Percentiles rank a stretch among this genome's conserved stretches.
These are phyloP conservation scores for Eilema caniola DNA, from an alignment of 2,888 invertebrate species.

Conservation along the genomic window DNA sequence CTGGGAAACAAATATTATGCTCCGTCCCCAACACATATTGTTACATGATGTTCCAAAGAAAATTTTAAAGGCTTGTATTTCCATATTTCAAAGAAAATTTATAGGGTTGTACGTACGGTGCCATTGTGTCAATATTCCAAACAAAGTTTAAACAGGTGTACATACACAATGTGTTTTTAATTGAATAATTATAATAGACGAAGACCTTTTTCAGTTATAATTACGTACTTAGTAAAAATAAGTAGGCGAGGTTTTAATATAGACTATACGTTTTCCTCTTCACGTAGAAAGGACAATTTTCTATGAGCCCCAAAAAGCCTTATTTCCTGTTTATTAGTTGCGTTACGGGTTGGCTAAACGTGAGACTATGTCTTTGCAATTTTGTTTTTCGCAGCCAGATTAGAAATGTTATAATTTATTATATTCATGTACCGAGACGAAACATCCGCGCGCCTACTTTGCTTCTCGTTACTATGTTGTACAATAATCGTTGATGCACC, in stretches of 20 bases:
- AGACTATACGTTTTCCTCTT: no score
- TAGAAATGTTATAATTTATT: background rate
- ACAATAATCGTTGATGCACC: background rate
- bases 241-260: no score
- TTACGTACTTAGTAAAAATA: background rate
- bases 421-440: background rate
- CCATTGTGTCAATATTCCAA: background rate
- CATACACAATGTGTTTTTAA: background rate
- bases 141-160: background rate
- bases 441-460: background rate
- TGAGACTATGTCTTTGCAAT: background rate
- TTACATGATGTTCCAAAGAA: background rate
- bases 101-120: background rate
- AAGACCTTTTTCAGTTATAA: background rate
- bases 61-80: background rate
- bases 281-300: no score
- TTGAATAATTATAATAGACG: no score
- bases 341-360: background rate
- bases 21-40: slow-evolving; percentile 13
- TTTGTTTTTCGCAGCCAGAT: background rate
- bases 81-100: background rate
- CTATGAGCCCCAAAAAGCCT: no score
- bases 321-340: no score
- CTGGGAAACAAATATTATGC: slow-evolving; percentile 21
- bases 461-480: background rate